Evolutionary conservation across 2,797 vertebrate genomes (phyloP).

Genomic region (Rousettus madagascariensis): DNA sequence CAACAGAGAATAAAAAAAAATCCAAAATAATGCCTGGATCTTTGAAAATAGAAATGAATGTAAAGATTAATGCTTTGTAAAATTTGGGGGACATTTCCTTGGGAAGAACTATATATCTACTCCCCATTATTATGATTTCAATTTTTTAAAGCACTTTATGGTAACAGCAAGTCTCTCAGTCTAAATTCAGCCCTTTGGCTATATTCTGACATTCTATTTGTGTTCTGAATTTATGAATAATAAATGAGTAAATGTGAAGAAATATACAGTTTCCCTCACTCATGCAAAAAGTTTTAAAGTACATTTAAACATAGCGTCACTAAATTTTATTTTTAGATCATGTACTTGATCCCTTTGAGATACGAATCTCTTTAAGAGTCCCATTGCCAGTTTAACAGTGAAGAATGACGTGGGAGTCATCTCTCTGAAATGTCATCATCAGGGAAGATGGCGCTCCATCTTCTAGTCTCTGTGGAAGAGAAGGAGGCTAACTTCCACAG

Average conservation of each 20-base stretch:
- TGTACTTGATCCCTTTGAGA: not conserved
- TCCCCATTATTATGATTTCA: constrained; percentile 48
- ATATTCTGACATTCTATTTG: constrained; percentile 68
- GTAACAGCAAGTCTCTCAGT: constrained; percentile 23
- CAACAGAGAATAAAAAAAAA: constrained; percentile 37
- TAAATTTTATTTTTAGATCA: not conserved
- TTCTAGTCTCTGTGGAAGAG: not conserved
- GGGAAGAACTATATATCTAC: constrained; percentile 21
- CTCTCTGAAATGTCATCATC: not conserved
- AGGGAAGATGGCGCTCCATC: not conserved
- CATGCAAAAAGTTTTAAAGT: constrained; percentile 54
- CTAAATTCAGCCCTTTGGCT: constrained; percentile 58
- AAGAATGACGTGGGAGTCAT: too few relatives aligned
- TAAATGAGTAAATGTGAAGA: constrained; percentile 48
- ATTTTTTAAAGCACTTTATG: constrained; percentile 52
- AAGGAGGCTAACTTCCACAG: not conserved
- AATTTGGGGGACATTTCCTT: constrained; percentile 41
- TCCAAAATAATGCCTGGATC: constrained; percentile 31
- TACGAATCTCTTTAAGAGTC: not conserved
- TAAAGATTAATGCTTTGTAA: constrained; percentile 59
- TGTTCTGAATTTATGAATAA: constrained; percentile 68
- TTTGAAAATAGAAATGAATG: constrained; percentile 55
- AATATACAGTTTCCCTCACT: constrained; percentile 37
- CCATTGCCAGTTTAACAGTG: not conserved
- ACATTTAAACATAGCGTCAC: not conserved